Conservation (phyloP, 1,140 invertebrate species). For the Pseudomyrmex dendroicus region DNA sequence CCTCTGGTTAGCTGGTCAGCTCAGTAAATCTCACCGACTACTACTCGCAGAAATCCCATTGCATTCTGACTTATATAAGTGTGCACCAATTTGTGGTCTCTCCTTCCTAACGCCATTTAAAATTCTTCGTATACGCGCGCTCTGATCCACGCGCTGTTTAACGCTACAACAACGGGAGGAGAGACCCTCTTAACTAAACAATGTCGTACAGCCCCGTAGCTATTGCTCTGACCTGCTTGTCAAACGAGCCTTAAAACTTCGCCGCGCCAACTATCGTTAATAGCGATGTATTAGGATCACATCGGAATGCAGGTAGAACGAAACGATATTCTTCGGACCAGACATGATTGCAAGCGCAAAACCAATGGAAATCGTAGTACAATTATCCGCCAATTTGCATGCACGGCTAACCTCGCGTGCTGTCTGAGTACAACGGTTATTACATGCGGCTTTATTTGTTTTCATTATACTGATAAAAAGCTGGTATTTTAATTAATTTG, state of each 20-base stretch:
- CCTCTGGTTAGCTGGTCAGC: constrained; percentile 19
- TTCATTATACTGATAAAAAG: neutral
- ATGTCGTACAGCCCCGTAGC: constrained; percentile 82
- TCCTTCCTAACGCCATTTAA: constrained; percentile 60
- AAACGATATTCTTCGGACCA: constrained; percentile 5
- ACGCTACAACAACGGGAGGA: constrained; percentile 73
- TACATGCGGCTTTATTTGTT: constrained; percentile 7
- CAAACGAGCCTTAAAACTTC: constrained; percentile 78
- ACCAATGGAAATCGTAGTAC: constrained; percentile 1
- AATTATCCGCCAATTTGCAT: constrained; percentile 25
- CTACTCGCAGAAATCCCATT: constrained; percentile 54
- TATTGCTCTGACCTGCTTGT: constrained; percentile 84
- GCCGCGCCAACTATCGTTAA: constrained; percentile 37
- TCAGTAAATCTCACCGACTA: constrained; percentile 64
- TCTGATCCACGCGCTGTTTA: constrained; percentile 84
- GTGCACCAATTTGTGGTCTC: constrained; percentile 48
- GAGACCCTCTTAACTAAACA: constrained; percentile 82
- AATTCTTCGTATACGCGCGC: constrained; percentile 65
- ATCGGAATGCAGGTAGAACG: constrained; percentile 39
- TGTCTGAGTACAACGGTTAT: neutral
- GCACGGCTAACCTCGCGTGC: constrained; percentile 30
- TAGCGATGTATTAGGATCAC: constrained; percentile 31
- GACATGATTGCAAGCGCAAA: neutral
- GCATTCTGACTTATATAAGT: constrained; percentile 69
- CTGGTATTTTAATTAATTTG: neutral